Evolutionary conservation across 2,888 invertebrate species (phyloP), one percentile per base, ranked within the genome.

Genomic region (Falcaria lacertinaria): DNA sequence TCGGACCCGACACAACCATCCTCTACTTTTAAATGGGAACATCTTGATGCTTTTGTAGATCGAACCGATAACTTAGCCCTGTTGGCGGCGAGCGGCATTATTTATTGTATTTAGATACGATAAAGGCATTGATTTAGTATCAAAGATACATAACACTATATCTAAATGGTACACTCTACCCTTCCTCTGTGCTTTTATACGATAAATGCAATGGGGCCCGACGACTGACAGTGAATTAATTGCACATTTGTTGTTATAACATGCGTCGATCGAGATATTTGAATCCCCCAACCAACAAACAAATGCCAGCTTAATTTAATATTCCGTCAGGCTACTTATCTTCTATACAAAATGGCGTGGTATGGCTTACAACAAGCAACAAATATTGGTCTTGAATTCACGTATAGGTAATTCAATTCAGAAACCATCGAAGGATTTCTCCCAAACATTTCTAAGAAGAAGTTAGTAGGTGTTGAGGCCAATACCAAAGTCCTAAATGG

Each of bases 401-500:
- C n/a, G 3, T 19, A 19, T 3, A 19, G 3, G 19, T 54, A 22
- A 44, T 73, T 59, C 61, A 60, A 74, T 73, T 68, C 67, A 50
- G 47, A 50, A 47, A 39, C 45, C 53, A 57, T 63, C 51, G 45
- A 44, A 60, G 52, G 67, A 58, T 66, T 66, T 68, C 51, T 61
- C 62, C 58, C 69, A 64, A 64, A 68, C 61, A 58, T 73, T 81
- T 74, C 75, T 60, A 52, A 72, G 77, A 79, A 82, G 62, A 69
- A 64, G 76, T 73, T 70, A 50, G 61, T 60, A 52, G 58, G 14
- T 47, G 49, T 43, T 32, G 53, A 68, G 61, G 63, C 50, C 73
- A 73, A 77, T 70, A 71, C 62, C 64, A 69, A 74, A 64, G 51
- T 61, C 70, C 62, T 65, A 68, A 74, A 64, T 50, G 61, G 57